Evolutionary conservation across 2,113 vertebrate genomes (phyloP), one percentile per base, ranked within the genome.

Genomic region (Carassius gibelio): DNA sequence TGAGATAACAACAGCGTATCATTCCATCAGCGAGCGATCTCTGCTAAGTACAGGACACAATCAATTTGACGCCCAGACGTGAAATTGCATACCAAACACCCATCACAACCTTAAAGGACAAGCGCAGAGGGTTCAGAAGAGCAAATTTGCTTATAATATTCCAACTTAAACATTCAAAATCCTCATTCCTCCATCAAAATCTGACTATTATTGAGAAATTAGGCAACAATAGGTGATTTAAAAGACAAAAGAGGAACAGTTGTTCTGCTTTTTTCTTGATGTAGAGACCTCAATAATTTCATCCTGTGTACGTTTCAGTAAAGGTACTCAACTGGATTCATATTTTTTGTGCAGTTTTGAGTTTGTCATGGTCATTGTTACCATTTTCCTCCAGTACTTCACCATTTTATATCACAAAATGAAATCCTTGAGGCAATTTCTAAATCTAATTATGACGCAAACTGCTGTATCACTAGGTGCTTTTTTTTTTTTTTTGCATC

Each of bases 61-160:
- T 30, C 77, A 88, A 89, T 88, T 82, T 86, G 82, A 88, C 61
- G 82, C 21, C 23, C 83, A 87, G 83, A 88, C 81, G 83, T 89
- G 86, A 88, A 90, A 89, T 84, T 75, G 84, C 74, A 88, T 69
- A 66, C 45, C 26, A 81, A 87, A 85, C 81, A 86, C 38, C 17
- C 64, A 0, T 42, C 8, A 23, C 17, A 38, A 30, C 36, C 50
- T 84, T 45, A 76, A 17, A 81, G 23, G 57, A 50, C 45, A 36
- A 10, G 10, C 57, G 26, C 48, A 21, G 8, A 45, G 14, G 30
- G 30, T 19, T 42, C 36, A 55, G 9, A 69, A 52, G 57, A 50
- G 48, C 50, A 79, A 34, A 10, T 38, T 78, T 15, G 57, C 76
- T 23, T 38, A 42, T 38, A 79, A 79, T 79, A 5, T 59, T 42